Evolutionary conservation across 2,888 invertebrate genomes (phyloP).

Genomic region (Halictus quadricinctus): DNA sequence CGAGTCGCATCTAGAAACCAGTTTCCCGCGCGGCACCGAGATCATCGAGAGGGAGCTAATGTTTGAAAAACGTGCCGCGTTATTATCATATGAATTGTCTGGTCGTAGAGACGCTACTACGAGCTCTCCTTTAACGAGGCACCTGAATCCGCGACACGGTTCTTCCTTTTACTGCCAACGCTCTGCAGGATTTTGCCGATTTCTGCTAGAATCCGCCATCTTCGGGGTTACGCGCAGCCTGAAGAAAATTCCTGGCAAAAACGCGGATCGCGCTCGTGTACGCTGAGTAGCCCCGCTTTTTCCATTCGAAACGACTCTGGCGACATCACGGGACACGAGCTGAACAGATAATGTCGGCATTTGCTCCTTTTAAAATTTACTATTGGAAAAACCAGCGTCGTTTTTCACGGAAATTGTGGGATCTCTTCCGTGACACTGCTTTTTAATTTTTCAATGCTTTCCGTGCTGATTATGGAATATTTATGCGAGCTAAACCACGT

Average conservation of each 20-base stretch:
- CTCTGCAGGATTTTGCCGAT: neutral
- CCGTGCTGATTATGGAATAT: neutral
- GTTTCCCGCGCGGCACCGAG: neutral
- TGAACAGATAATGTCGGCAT: neutral
- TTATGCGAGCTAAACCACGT: neutral
- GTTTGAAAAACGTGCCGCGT: constrained; percentile 25
- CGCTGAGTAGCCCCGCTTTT: neutral
- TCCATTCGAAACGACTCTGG: neutral
- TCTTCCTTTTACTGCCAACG: constrained; percentile 4
- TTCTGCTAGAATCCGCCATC: neutral
- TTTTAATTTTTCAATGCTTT: neutral
- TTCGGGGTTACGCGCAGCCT: neutral
- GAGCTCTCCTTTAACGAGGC: constrained; percentile 21
- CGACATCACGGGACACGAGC: neutral
- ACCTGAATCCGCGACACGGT: neutral
- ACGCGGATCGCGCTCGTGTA: neutral
- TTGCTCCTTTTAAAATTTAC: neutral
- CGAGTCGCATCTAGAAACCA: constrained; percentile 23
- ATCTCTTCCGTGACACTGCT: neutral
- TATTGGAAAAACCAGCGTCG: neutral
- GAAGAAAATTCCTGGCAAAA: neutral
- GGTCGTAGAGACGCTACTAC: constrained; percentile 1
- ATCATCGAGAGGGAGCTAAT: neutral
- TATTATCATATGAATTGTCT: constrained; percentile 46
- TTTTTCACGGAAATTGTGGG: neutral